Conservation (phyloP, 1,140 invertebrate species). For the Saccostrea echinata region DNA sequence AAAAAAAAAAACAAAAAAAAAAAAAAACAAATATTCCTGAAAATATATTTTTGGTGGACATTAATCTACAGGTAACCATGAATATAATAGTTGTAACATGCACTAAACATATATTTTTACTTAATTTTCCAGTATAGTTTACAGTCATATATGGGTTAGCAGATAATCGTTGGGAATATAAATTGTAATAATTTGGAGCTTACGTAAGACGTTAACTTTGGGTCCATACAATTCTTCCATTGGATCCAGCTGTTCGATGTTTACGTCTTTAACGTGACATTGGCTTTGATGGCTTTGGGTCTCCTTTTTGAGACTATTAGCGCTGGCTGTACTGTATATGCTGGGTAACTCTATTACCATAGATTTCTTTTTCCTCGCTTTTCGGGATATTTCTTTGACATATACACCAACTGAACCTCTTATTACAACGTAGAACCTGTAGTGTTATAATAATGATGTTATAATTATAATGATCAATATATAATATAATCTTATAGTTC, state of each 20-base stretch:
- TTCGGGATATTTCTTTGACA: neutral
- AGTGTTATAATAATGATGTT: neutral
- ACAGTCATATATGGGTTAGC: too few relatives aligned
- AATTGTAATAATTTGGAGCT: too few relatives aligned
- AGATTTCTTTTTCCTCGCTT: neutral
- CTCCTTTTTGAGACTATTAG: neutral
- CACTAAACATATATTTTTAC: too few relatives aligned
- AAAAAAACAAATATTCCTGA: too few relatives aligned
- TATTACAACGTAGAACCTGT: slow-evolving; percentile 1
- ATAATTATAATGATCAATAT: too few relatives aligned
- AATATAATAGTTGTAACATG: too few relatives aligned
- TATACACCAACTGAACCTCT: neutral
- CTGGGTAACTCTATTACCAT: neutral
- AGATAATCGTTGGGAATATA: too few relatives aligned
- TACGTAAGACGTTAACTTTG: neutral
- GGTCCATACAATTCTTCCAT: neutral
- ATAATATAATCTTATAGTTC: too few relatives aligned
- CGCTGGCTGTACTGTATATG: neutral
- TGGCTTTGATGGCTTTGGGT: neutral
- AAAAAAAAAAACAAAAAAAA: too few relatives aligned
- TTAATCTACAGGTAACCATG: too few relatives aligned
- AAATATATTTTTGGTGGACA: too few relatives aligned
- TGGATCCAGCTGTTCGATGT: neutral
- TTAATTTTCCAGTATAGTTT: too few relatives aligned
- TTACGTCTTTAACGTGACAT: neutral